Percentiles rank a stretch among this genome's conserved stretches.
Evolutionary conservation across 2,888 invertebrate species (phyloP).

Genomic region (Pyrochroa serraticornis): DNA sequence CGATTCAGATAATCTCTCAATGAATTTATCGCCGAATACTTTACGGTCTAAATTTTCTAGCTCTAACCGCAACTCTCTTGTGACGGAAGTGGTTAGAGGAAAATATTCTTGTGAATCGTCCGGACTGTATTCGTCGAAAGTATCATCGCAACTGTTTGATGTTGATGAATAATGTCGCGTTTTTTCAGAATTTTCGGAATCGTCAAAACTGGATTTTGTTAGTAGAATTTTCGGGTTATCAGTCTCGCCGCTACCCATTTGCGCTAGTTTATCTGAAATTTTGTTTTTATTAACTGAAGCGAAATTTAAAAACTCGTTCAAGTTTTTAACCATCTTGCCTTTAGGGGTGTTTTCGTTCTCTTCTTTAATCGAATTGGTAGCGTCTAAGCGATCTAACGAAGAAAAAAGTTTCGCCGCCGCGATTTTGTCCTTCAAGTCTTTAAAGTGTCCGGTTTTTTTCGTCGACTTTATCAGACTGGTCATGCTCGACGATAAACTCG

Average conservation of each 20-base stretch:
- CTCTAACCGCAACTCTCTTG: slow-evolving; percentile 80
- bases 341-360: slow-evolving; percentile 56
- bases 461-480: slow-evolving; percentile 53
- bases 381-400: slow-evolving; percentile 65
- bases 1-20: slow-evolving; percentile 47
- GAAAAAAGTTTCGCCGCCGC: slow-evolving; percentile 62
- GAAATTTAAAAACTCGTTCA: slow-evolving; percentile 84
- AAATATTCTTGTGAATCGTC: slow-evolving; percentile 84
- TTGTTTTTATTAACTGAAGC: slow-evolving; percentile 70
- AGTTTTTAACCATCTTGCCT: slow-evolving; percentile 70
- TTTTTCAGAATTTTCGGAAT: slow-evolving; percentile 59
- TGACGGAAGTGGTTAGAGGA: slow-evolving; percentile 87
- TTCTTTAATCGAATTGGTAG: slow-evolving; percentile 53
- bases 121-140: slow-evolving; percentile 69
- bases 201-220: slow-evolving; percentile 59
- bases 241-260: slow-evolving; percentile 27
- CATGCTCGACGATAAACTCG: slow-evolving; percentile 56
- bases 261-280: slow-evolving; percentile 53
- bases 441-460: slow-evolving; percentile 61
- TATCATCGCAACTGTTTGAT: slow-evolving; percentile 50
- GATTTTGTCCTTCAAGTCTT: slow-evolving; percentile 63
- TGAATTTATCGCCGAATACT: slow-evolving; percentile 70
- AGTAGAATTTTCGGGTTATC: slow-evolving; percentile 60
- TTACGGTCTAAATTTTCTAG: slow-evolving; percentile 84
- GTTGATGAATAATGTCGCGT: slow-evolving; percentile 50